A percentile compares a stretch with the other conserved stretches of the same genome.
Evolutionary conservation across 1,140 invertebrate species (phyloP).

Genomic region (Aphidius ervi): DNA sequence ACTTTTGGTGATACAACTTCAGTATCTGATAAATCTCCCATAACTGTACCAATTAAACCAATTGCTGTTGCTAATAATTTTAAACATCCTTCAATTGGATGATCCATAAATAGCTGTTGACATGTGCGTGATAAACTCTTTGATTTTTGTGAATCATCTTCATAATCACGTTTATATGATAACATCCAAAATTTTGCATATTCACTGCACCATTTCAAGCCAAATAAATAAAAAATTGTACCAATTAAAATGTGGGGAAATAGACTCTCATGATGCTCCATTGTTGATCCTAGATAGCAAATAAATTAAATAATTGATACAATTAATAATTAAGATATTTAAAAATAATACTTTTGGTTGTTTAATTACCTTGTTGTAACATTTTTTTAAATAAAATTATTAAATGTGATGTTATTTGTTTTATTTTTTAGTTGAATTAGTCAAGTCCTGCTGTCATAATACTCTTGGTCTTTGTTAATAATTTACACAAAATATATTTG

Average conservation of each 20-base stretch:
- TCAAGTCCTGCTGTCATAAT: too few species aligned
- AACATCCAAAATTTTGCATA: slow-evolving; percentile 38
- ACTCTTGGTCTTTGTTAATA: too few species aligned
- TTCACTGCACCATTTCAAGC: slow-evolving; percentile 43
- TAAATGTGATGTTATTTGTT: too few species aligned
- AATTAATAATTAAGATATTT: too few species aligned
- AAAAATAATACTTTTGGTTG: too few species aligned
- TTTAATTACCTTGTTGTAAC: too few species aligned
- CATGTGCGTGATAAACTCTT: slow-evolving; percentile 27
- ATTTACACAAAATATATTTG: too few species aligned
- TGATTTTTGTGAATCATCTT: slow-evolving; percentile 15
- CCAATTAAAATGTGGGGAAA: slow-evolving; percentile 36
- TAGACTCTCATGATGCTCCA: slow-evolving; percentile 22
- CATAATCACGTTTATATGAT: slow-evolving; percentile 26
- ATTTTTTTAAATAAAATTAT: too few species aligned
- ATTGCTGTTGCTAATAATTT: slow-evolving; percentile 40
- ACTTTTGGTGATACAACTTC: slow-evolving; percentile 40
- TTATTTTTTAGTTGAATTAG: too few species aligned
- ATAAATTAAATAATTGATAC: too few species aligned
- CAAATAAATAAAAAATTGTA: slow-evolving; percentile 41
- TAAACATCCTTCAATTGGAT: slow-evolving; percentile 39
- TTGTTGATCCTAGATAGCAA: too few species aligned
- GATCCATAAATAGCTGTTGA: slow-evolving; percentile 27
- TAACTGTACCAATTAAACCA: slow-evolving; percentile 37
- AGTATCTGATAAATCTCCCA: slow-evolving; percentile 30